Evolutionary conservation across 1,140 invertebrate species (phyloP).

Genomic region (Hydropsyche tenuis): DNA sequence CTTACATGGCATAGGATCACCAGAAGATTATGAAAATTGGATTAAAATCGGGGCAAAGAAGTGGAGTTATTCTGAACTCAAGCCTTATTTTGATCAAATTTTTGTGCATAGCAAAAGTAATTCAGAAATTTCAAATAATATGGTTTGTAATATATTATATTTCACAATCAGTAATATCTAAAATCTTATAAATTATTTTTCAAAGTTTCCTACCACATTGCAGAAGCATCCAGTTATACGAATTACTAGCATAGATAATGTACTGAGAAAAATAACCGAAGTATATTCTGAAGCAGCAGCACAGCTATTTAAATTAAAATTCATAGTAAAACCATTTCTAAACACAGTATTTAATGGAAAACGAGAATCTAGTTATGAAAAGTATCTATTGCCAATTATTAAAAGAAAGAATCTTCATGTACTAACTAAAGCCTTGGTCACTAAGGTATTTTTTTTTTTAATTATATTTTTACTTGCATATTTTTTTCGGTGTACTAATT

Average conservation of each 20-base stretch:
- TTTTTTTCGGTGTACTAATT: constrained; percentile 1
- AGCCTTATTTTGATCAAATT: constrained; percentile 35
- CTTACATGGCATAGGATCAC: constrained; percentile 68
- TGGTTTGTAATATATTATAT: not conserved
- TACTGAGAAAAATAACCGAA: constrained; percentile 55
- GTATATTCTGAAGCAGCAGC: constrained; percentile 59
- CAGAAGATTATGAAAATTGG: constrained; percentile 69
- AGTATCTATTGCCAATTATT: constrained; percentile 71
- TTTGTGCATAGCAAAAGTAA: constrained; percentile 13
- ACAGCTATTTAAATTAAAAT: constrained; percentile 53
- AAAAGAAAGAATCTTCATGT: constrained; percentile 74
- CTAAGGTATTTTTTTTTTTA: constrained; percentile 40
- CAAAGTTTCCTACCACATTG: not conserved
- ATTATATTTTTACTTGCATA: constrained; percentile 16
- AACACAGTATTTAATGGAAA: constrained; percentile 65
- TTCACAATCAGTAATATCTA: not conserved
- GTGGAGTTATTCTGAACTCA: constrained; percentile 60
- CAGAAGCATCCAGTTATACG: constrained; percentile 26
- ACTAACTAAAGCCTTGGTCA: constrained; percentile 69
- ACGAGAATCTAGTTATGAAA: constrained; percentile 71
- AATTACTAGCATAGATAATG: constrained; percentile 38
- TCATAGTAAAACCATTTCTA: constrained; percentile 50
- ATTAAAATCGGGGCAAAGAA: constrained; percentile 57
- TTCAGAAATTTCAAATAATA: not conserved
- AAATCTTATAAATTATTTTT: no score